phyloP scores from a whole-genome alignment of 2,113 vertebrate genomes.

The Pteropus alecto region DNA sequence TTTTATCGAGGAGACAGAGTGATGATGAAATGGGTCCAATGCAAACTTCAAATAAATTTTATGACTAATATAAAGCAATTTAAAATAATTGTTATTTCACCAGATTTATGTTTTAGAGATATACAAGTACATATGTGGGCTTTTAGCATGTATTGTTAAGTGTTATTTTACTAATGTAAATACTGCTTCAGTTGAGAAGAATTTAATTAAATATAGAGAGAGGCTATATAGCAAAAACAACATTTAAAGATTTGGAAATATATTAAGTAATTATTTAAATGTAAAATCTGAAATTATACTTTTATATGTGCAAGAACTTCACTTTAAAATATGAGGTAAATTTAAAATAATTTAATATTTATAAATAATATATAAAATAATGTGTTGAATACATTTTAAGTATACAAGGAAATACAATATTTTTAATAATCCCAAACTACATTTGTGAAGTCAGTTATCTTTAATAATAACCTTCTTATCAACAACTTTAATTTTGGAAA shows the following conservation, averaged over 20 bases:
- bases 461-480: background rate
- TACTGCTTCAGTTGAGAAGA: background rate
- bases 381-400: background rate
- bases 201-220: background rate
- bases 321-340: slow-evolving; percentile 19
- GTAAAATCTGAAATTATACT: background rate
- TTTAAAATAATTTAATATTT: background rate
- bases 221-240: background rate
- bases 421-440: background rate
- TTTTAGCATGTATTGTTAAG: background rate
- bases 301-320: background rate
- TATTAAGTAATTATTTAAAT: background rate
- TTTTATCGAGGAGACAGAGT: background rate
- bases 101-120: background rate
- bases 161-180: background rate
- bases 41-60: background rate
- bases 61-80: background rate
- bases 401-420: background rate
- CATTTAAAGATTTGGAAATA: slow-evolving; percentile 3
- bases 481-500: background rate
- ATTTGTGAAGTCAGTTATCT: background rate
- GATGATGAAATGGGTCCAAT: background rate
- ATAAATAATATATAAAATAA: background rate
- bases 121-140: background rate
- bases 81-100: background rate